Evolutionary conservation across 2,113 vertebrate species (phyloP), one percentile per base, ranked within the genome.

Genomic region (Crotalus tigris): DNA sequence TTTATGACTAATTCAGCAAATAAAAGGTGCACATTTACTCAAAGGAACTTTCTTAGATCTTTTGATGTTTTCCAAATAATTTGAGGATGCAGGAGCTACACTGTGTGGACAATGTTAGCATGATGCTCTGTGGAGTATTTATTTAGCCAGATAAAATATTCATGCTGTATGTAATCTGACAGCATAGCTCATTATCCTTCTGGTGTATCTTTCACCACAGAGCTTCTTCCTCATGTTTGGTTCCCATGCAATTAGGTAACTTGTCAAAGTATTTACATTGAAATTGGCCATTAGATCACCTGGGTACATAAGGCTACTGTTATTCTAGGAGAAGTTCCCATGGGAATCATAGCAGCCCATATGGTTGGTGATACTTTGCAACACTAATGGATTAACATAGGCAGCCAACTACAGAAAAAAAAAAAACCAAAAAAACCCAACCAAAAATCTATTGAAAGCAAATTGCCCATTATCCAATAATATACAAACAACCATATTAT

Each of bases 1-100:
- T 94, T 91, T 93, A 94, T 57, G 89, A 89, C 59, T 85, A 90
- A 0, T 86, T 29, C 91, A 85, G 91, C 44, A 93, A 92, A 95
- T 91, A 49, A 87, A 93, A 29, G 87, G 24, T 46, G 88, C 92
- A 93, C 87, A 87, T 93, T 93, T 7, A 5, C 33, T 93, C 69
- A 3, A 0, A 53, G 90, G 89, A 94, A 92, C 12, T 89, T 85
- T 81, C 61, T 53, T 85, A 8, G 12, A 64, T 75, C 51, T 93
- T 11, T 92, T 11, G 89, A 57, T 93, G 0, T 94, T 95, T 51
- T 95, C 54, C 91, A 93, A 89, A 59, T 61, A n/a, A n/a, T 87
- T 29, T 8, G 57, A 39, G 69, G 53, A 57, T 44, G 29, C 93
- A 92, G 90, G 64, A 11, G 89, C 93, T 44, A 21, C 88, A 39